phyloP scores from a whole-genome alignment of 2,888 invertebrate species.

The Adineta ricciae region DNA sequence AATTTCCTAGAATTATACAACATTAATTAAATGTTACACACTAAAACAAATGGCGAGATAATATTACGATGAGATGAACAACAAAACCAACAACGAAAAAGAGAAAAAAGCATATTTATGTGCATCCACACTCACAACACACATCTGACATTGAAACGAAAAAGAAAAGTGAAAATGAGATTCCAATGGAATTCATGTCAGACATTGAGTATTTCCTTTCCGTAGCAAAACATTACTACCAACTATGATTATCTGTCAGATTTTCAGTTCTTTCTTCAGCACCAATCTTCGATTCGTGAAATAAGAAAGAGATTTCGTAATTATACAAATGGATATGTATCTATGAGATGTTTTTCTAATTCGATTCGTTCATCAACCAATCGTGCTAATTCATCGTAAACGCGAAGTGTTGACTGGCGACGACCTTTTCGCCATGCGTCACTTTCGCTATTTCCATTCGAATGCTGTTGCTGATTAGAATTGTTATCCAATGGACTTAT shows the following conservation, averaged over 20 bases:
- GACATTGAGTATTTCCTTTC: background rate
- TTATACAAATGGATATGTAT: background rate
- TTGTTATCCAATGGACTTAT: background rate
- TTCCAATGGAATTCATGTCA: background rate
- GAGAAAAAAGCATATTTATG: background rate
- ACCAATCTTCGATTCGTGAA: background rate
- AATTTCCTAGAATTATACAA: background rate
- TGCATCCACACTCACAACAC: background rate
- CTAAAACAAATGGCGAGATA: background rate
- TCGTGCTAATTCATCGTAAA: conserved; percentile 11
- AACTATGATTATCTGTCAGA: background rate
- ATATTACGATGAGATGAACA: background rate
- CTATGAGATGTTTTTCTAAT: background rate
- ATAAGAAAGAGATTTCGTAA: background rate
- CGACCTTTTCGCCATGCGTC: background rate
- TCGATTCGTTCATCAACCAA: background rate
- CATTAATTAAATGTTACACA: background rate
- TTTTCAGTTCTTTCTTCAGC: background rate
- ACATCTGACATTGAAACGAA: background rate
- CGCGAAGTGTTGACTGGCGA: background rate
- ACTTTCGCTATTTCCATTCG: background rate
- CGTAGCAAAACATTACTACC: background rate
- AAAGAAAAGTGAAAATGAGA: background rate
- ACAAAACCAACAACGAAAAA: too few relatives aligned
- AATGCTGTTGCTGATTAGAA: background rate